phyloP scores from a whole-genome alignment of 2,888 invertebrate species.

The Andrena praecox region DNA sequence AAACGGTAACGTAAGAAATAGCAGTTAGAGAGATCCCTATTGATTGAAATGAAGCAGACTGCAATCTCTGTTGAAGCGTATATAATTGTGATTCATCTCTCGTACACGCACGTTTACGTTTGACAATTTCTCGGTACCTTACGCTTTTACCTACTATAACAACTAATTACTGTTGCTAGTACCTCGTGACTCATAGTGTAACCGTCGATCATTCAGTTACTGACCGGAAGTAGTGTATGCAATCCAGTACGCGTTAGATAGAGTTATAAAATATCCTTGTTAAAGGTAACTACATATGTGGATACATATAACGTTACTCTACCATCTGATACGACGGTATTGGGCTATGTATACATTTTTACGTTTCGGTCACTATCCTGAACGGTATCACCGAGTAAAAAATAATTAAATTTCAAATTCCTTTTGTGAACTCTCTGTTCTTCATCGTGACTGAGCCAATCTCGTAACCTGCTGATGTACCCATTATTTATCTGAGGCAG shows the following conservation, averaged over 20 bases:
- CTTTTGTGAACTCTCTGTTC: background rate
- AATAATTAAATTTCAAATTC: background rate
- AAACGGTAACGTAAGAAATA: background rate
- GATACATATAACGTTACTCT: background rate
- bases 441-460: constrained; percentile 10
- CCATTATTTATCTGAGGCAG: constrained; percentile 3
- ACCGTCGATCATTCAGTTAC: constrained; percentile 45
- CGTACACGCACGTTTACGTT: background rate
- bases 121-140: constrained; percentile 16
- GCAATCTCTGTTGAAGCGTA: background rate
- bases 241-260: constrained; percentile 1
- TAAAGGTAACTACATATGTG: background rate
- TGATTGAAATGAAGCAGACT: background rate
- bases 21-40: background rate
- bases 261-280: constrained; percentile 1
- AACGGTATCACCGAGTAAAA: background rate
- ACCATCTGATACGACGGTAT: background rate
- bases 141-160: constrained; percentile 5
- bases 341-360: background rate
- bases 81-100: constrained; percentile 11
- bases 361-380: background rate
- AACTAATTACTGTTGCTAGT: constrained; percentile 16
- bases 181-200: constrained; percentile 48
- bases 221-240: constrained; percentile 33
- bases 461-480: constrained; percentile 8